Conservation (phyloP, 2,888 invertebrate species). For the Yponomeuta plumbellus region DNA sequence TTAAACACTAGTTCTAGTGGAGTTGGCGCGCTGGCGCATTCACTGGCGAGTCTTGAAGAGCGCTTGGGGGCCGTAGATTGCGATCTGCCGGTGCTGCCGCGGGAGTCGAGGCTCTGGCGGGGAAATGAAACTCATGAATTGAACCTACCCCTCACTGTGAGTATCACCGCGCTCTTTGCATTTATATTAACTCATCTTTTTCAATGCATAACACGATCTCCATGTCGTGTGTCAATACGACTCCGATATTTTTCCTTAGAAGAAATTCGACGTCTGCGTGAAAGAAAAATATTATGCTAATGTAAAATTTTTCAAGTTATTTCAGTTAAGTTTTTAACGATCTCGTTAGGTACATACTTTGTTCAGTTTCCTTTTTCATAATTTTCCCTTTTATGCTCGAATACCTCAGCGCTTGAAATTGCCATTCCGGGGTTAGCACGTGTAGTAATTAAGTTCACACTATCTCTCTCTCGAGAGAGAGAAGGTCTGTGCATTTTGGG, state of each 20-base stretch:
- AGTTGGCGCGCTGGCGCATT: conserved; percentile 35
- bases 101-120: conserved; percentile 81
- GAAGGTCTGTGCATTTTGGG: no score
- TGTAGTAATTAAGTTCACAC: no score
- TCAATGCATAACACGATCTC: not conserved
- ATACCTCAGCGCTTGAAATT: no score
- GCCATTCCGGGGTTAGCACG: no score
- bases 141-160: conserved; percentile 80
- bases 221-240: not conserved
- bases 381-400: no score
- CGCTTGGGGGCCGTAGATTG: conserved; percentile 80
- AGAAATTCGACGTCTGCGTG: not conserved
- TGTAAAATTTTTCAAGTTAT: not conserved
- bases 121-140: conserved; percentile 84
- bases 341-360: no score
- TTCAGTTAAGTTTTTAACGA: not conserved
- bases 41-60: conserved; percentile 76
- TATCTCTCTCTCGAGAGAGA: no score
- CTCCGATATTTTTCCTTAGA: not conserved
- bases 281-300: not conserved
- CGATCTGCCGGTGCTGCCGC: conserved; percentile 79
- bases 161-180: conserved; percentile 31
- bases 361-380: no score
- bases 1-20: conserved; percentile 60
- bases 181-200: conserved; percentile 3